Conservation (phyloP, 2,113 vertebrate genomes). For the Carassius auratus region DNA sequence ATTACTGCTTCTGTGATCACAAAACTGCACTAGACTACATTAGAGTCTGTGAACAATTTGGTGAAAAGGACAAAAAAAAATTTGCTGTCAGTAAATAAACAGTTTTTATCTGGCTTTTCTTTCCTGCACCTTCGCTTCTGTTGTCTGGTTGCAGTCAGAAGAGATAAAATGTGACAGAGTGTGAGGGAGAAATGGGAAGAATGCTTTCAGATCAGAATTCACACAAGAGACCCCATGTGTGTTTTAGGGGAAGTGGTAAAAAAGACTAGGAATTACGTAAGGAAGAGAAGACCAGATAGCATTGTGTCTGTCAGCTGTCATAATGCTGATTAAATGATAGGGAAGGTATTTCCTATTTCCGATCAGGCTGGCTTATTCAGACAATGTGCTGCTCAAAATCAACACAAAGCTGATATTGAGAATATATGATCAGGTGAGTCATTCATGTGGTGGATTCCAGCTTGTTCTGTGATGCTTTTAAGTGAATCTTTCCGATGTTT, state of each 20-base stretch:
- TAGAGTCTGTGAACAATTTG: slow-evolving; percentile 25
- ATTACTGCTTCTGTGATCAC: not conserved
- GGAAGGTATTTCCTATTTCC: slow-evolving; percentile 69
- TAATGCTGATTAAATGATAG: slow-evolving; percentile 67
- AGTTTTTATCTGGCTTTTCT: slow-evolving; percentile 40
- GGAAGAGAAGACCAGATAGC: slow-evolving; percentile 69
- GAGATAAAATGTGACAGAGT: slow-evolving; percentile 46
- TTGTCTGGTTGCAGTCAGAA: slow-evolving; percentile 19
- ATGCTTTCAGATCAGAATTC: slow-evolving; percentile 43
- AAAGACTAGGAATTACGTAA: slow-evolving; percentile 61
- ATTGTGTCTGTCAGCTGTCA: slow-evolving; percentile 75
- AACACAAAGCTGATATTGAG: slow-evolving; percentile 25
- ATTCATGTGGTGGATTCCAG: slow-evolving; percentile 7
- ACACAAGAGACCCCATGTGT: not conserved
- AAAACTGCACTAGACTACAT: not conserved
- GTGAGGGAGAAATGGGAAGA: slow-evolving; percentile 45
- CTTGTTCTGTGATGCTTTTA: slow-evolving; percentile 18
- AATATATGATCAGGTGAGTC: not conserved
- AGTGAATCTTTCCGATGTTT: slow-evolving; percentile 25
- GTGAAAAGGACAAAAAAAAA: slow-evolving; percentile 9
- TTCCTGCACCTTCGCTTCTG: slow-evolving; percentile 38
- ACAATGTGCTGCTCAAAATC: slow-evolving; percentile 45
- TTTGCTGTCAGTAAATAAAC: slow-evolving; percentile 42
- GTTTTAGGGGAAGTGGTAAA: slow-evolving; percentile 29
- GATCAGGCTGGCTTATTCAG: slow-evolving; percentile 50